Percentiles rank a stretch among this genome's conserved stretches.
These are phyloP conservation scores for Urechis unicinctus DNA, from an alignment of 2,888 invertebrate genomes.

Conservation along the genomic window DNA sequence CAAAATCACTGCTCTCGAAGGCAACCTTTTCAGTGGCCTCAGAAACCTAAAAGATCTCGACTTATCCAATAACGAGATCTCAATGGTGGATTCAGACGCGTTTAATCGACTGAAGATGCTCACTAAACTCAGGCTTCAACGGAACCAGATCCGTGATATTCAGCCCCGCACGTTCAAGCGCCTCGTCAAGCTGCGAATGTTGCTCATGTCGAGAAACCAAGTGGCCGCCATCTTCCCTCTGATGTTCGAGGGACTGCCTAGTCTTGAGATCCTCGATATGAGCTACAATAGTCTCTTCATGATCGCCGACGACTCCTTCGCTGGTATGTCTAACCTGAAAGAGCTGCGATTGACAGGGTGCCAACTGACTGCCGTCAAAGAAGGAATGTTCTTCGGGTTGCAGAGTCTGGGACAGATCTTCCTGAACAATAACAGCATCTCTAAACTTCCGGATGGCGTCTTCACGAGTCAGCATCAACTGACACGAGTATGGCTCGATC, in stretches of 20 bases:
- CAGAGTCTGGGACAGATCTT: conserved; percentile 8
- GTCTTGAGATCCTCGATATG: conserved; percentile 14
- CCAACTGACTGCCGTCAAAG: conserved; percentile 14
- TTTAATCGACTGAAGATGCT: conserved; percentile 15
- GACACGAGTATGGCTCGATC: conserved; percentile 11
- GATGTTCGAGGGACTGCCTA: conserved; percentile 19
- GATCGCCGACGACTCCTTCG: conserved; percentile 17
- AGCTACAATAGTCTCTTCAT: conserved; percentile 17
- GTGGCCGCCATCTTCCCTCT: conserved; percentile 24
- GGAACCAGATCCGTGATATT: conserved; percentile 20
- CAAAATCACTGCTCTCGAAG: conserved; percentile 8
- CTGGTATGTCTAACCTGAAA: conserved; percentile 12
- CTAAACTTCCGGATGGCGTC: conserved; percentile 11
- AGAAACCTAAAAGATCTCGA: conserved; percentile 11
- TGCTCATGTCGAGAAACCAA: conserved; percentile 19
- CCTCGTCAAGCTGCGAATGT: conserved; percentile 8
- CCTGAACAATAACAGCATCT: conserved; percentile 15
- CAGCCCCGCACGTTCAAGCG: conserved; percentile 17
- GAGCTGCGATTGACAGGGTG: conserved; percentile 14
- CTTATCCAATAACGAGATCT: conserved; percentile 13
- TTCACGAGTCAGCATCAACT: conserved; percentile 12
- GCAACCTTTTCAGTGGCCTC: conserved; percentile 16
- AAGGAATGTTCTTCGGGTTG: conserved; percentile 19
- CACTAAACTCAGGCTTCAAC: conserved; percentile 9
- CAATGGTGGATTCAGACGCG: conserved; percentile 15